phyloP scores from a whole-genome alignment of 2,113 vertebrate species.

The Trachemys scripta region DNA sequence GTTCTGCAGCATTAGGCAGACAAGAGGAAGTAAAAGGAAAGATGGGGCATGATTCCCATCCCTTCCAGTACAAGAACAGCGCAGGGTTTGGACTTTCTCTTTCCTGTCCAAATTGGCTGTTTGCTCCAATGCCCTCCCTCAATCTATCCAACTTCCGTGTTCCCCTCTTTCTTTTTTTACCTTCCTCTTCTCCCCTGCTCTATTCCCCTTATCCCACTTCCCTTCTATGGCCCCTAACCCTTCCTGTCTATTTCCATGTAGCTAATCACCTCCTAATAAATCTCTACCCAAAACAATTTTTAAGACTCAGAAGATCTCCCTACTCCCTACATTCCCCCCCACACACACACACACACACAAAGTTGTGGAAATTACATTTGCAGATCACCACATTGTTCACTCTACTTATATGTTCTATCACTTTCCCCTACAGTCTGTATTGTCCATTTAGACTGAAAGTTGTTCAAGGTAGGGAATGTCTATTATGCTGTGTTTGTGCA shows the following conservation, averaged over 20 bases:
- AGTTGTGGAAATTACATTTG: not conserved
- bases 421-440: not conserved
- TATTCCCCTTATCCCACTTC: rapidly evolving
- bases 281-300: not conserved
- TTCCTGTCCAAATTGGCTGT: not conserved
- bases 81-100: not conserved
- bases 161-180: not conserved
- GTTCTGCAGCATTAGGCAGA: not conserved
- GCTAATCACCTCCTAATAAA: not conserved
- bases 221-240: not conserved
- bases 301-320: not conserved
- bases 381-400: not conserved
- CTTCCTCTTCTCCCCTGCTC: not conserved
- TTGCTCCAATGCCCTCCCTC: not conserved
- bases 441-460: not conserved
- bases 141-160: not conserved
- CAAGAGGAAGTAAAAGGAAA: not conserved
- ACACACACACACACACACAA: not conserved
- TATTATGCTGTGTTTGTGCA: not conserved
- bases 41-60: not conserved
- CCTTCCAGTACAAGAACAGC: not conserved
- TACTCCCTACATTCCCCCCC: not conserved
- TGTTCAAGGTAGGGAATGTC: not conserved
- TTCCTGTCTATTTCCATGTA: not conserved
- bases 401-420: not conserved